Conservation (phyloP, 2,113 vertebrate species). For the Theristicus caerulescens region DNA sequence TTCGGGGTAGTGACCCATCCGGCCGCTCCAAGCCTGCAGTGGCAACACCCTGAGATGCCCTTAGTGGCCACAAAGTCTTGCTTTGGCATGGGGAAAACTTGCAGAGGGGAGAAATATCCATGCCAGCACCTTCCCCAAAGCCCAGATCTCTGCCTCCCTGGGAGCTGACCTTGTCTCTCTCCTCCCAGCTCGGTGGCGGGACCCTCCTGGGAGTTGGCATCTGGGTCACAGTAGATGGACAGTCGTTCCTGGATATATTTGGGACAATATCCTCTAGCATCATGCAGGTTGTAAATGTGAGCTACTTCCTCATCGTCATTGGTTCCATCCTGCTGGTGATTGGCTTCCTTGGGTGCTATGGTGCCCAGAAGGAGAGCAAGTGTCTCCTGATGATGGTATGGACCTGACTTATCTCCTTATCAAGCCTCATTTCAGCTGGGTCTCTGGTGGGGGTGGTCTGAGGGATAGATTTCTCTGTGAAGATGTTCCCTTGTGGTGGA, state of each 20-base stretch:
- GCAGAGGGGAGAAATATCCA: neutral
- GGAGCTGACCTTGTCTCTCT: neutral
- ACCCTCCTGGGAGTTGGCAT: slow-evolving; percentile 84
- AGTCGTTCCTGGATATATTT: slow-evolving; percentile 78
- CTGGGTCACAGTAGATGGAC: slow-evolving; percentile 83
- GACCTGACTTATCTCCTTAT: neutral
- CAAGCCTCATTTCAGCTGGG: neutral
- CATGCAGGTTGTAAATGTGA: slow-evolving; percentile 81
- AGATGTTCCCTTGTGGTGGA: neutral
- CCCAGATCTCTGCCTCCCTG: neutral
- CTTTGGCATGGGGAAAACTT: neutral
- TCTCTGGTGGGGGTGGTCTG: neutral
- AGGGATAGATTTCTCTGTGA: neutral
- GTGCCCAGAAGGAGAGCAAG: slow-evolving; percentile 86
- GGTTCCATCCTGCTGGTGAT: slow-evolving; percentile 81
- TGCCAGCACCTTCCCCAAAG: neutral
- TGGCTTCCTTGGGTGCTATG: slow-evolving; percentile 86
- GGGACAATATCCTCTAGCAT: slow-evolving; percentile 66
- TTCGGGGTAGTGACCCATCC: neutral
- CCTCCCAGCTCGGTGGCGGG: slow-evolving; percentile 78
- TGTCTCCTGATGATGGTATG: slow-evolving; percentile 89
- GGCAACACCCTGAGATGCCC: neutral
- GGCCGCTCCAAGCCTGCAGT: rapidly evolving
- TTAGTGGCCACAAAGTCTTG: neutral
- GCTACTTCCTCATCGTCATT: slow-evolving; percentile 83